phyloP scores from a whole-genome alignment of 2,888 invertebrate genomes.

The Eremobia ochroleuca region DNA sequence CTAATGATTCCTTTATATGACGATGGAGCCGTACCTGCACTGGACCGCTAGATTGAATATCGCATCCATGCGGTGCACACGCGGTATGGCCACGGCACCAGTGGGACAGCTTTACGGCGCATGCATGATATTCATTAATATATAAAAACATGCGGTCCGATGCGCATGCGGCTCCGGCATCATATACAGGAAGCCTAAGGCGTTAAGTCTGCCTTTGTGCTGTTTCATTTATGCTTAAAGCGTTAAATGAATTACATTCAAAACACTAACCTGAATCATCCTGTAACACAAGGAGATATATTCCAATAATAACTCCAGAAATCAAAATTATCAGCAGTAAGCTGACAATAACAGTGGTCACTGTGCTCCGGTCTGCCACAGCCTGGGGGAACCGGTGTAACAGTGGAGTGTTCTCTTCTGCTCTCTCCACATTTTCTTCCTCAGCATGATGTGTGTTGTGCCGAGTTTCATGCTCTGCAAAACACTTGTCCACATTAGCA shows the following conservation, averaged over 20 bases:
- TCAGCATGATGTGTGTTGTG: constrained; percentile 73
- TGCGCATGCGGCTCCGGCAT: neutral
- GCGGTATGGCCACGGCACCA: neutral
- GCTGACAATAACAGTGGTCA: constrained; percentile 74
- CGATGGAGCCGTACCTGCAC: too few species aligned
- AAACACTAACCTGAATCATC: constrained; percentile 77
- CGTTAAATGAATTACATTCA: neutral
- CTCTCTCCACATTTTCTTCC: constrained; percentile 56
- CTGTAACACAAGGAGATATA: constrained; percentile 83
- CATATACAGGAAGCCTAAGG: neutral
- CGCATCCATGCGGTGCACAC: neutral
- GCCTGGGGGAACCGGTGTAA: constrained; percentile 73
- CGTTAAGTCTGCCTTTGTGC: neutral
- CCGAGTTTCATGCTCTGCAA: constrained; percentile 82
- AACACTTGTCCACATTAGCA: constrained; percentile 39
- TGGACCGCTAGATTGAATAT: neutral
- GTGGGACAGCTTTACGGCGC: neutral
- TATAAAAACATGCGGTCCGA: neutral
- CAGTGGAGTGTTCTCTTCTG: constrained; percentile 79
- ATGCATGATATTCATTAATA: too few species aligned
- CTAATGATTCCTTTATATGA: neutral
- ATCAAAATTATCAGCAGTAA: constrained; percentile 77
- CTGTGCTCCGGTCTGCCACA: constrained; percentile 54
- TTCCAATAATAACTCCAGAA: constrained; percentile 81
- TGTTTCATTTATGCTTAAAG: neutral